Evolutionary conservation across 1,140 invertebrate genomes (phyloP).

Genomic region (Trigoniulus corallinus): DNA sequence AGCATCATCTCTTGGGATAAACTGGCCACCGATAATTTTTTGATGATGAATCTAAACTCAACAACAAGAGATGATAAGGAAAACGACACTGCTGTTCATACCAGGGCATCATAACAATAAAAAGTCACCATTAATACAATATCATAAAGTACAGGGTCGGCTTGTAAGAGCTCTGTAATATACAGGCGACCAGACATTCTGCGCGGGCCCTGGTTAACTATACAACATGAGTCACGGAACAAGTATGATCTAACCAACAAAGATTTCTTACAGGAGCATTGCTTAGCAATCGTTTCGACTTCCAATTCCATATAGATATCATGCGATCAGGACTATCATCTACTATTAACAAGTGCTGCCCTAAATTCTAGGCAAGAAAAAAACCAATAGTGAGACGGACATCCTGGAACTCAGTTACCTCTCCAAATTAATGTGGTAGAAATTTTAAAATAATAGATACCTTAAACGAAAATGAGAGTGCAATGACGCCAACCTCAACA

Average conservation of each 20-base stretch:
- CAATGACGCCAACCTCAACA: constrained; percentile 73
- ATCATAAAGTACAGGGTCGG: no score
- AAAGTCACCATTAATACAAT: no score
- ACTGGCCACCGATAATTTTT: constrained; percentile 71
- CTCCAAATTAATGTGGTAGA: not conserved
- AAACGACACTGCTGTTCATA: no score
- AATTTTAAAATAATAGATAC: constrained; percentile 16
- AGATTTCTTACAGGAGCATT: constrained; percentile 60
- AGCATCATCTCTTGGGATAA: constrained; percentile 85
- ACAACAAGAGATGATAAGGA: no score
- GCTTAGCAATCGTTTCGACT: constrained; percentile 53
- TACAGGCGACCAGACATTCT: no score
- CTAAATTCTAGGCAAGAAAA: constrained; percentile 43
- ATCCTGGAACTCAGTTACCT: no score
- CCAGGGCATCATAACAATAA: no score
- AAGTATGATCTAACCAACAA: not conserved
- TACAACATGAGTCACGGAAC: not conserved
- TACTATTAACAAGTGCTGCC: constrained; percentile 67
- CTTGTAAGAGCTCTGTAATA: no score
- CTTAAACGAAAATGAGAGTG: constrained; percentile 67
- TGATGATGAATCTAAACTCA: constrained; percentile 57
- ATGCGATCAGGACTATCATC: constrained; percentile 70
- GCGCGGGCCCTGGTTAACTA: no score
- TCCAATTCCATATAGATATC: constrained; percentile 76
- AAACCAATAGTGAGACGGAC: not conserved